Conservation (phyloP, 2,888 invertebrate genomes). For the Nomada hirtipes region DNA sequence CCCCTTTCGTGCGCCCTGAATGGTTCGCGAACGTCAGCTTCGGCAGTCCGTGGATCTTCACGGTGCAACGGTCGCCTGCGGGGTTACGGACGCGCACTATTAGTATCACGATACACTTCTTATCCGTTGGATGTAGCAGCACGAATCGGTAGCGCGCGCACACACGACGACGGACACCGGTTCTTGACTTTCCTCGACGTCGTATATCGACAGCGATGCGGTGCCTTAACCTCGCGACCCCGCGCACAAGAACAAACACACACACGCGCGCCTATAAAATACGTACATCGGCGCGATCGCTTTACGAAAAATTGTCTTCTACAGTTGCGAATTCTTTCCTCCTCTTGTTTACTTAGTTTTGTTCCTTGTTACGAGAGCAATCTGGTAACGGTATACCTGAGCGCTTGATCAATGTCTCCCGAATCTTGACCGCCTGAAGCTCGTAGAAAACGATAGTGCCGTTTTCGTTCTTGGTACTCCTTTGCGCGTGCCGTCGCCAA, state of each 20-base stretch:
- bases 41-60: conserved; percentile 31
- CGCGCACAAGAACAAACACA: conserved; percentile 41
- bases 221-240: conserved; percentile 68
- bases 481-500: conserved; percentile 73
- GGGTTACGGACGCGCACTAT: conserved; percentile 52
- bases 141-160: conserved; percentile 51
- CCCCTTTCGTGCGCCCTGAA: conserved; percentile 26
- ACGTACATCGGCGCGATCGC: conserved; percentile 29
- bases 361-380: conserved; percentile 7
- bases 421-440: conserved; percentile 25
- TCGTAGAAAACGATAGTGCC: conserved; percentile 53
- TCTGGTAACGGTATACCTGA: conserved; percentile 7
- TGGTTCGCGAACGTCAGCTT: conserved; percentile 42
- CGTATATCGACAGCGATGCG: conserved; percentile 63
- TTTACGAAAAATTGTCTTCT: conserved; percentile 27
- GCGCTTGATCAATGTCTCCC: conserved; percentile 39
- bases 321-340: conserved; percentile 15
- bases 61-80: conserved; percentile 55
- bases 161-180: conserved; percentile 58
- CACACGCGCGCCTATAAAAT: conserved; percentile 25
- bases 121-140: conserved; percentile 53
- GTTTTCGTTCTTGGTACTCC: conserved; percentile 64
- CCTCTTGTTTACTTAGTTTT: neutral
- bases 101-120: conserved; percentile 59
- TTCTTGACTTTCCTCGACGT: conserved; percentile 59